Evolutionary conservation across 1,140 invertebrate genomes (phyloP), one percentile per base, ranked within the genome.

Genomic region (Zaprionus tsacasi): DNA sequence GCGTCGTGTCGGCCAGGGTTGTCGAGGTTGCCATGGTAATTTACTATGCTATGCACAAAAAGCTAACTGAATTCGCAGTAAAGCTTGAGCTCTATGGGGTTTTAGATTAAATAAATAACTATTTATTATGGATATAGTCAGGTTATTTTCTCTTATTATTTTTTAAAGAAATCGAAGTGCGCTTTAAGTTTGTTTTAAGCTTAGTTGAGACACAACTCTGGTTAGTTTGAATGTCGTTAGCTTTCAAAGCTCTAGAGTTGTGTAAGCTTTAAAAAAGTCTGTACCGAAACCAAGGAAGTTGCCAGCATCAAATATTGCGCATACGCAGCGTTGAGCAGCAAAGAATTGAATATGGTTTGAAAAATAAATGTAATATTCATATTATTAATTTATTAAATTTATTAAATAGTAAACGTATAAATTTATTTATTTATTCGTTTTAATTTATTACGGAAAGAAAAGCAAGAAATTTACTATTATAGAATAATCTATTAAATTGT

Each of bases 1-100:
- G 43, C 30, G 55, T 58, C 55, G 43, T 68, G 45, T 1, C 7
- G 3, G 15, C n/a, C 45, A 77, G 75, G 70, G 75, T 73, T 73
- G 75, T 11, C 75, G 71, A 21, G 8, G n/a, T 40, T 13, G 12
- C 10, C 30, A n/a, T 21, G 21, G 21, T 12, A 0, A 60, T 36
- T 33, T 33, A 21, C 21, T n/a, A 21, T 25, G 30, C 21, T 55
- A 12, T 4, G 7, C 27, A 1, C 27, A 1, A 27, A 33, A 60
- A 48, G 21, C 15, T 27, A 3, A 45, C 6, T 45, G 13, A 35
- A 35, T 1, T 15, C 36, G 11, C 11, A 40, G 10, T 4, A 27
- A 63, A 33, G 2, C 2, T 1, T 7, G 10, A 25, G 3, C 13
- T 2, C 6, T 7, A 17, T 45, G 6, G 8, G 3, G 0, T 52